phyloP scores from a whole-genome alignment of 2,797 vertebrate genomes.

The Falco novaeseelandiae region DNA sequence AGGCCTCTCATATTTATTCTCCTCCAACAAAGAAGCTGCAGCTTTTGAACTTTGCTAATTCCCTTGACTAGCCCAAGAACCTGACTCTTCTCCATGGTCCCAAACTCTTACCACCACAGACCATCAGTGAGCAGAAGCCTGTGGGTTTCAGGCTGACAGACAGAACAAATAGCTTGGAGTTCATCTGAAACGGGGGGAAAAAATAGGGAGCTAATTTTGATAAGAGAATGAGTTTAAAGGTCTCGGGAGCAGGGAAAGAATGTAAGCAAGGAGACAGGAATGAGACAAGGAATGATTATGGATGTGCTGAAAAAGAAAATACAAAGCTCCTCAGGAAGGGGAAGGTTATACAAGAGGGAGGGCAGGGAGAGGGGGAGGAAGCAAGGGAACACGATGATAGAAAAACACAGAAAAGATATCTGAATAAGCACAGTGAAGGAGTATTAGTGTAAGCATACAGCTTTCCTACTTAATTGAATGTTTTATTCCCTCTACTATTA shows the following conservation, averaged over 20 bases:
- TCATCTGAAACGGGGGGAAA: neutral
- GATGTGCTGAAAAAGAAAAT: neutral
- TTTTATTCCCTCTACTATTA: neutral
- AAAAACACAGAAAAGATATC: neutral
- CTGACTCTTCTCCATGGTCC: neutral
- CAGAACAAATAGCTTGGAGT: neutral
- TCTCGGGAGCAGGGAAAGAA: neutral
- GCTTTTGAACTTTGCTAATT: neutral
- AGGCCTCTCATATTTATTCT: neutral
- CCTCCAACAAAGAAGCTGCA: neutral
- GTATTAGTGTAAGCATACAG: neutral
- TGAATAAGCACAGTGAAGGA: neutral
- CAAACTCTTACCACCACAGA: neutral
- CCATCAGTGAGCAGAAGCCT: rapidly evolving
- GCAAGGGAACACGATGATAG: neutral
- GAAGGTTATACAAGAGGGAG: neutral
- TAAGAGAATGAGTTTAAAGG: constrained; percentile 1
- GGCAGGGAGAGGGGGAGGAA: neutral
- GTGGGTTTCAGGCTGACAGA: neutral
- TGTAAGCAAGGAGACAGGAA: neutral
- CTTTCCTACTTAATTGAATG: neutral
- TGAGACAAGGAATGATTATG: neutral
- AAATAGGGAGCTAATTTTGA: neutral
- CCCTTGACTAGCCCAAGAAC: neutral
- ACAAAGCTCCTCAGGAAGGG: neutral